Evolutionary conservation across 1,140 invertebrate genomes (phyloP), one percentile per base, ranked within the genome.

Genomic region (Cheumatopsyche charites): DNA sequence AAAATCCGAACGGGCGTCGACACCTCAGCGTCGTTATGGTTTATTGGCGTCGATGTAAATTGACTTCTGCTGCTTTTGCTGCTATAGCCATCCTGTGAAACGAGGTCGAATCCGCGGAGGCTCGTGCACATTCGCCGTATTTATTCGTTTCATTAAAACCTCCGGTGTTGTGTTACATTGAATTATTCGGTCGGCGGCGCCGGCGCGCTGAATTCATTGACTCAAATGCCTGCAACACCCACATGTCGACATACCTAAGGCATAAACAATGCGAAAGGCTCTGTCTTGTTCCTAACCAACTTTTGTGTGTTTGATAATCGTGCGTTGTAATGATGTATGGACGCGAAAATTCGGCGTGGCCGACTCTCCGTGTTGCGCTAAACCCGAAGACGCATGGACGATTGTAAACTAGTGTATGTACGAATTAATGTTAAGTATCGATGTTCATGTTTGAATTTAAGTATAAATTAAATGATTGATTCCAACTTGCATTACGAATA

Each of bases 221-320:
- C 62, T 63, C 42, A 42, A 63, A 42, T 47, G 63, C 41, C 41
- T 45, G 26, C 41, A 2, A 66, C 49, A 43, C 66, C 66, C 66
- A 68, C 66, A 43, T 25, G 9, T 23, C 49, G 41, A 58, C 49
- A 68, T 68, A 58, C 66, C 66, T 25, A 67, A 23, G 49, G 63
- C 63, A 58, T 68, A 68, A 68, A 43, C 66, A 68, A 68, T 68
- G 23, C 49, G 63, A 36, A 9, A 66, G 23, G 63, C 62, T 63
- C 6, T 45, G 62, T 41, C 43, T 13, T 25, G 63, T 47, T n/a
- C n/a, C 43, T 26, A 21, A 25, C 11, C n/a, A 15, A 1, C 9
- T 6, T 65, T 4, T 65, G 36, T 21, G n/a, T 41, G 63, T 26
- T 36, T 47, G 63, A 66, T 66, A 66, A 66, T 66, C 63, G 21